Evolutionary conservation across 2,113 vertebrate genomes (phyloP).

Genomic region (Psophia crepitans): DNA sequence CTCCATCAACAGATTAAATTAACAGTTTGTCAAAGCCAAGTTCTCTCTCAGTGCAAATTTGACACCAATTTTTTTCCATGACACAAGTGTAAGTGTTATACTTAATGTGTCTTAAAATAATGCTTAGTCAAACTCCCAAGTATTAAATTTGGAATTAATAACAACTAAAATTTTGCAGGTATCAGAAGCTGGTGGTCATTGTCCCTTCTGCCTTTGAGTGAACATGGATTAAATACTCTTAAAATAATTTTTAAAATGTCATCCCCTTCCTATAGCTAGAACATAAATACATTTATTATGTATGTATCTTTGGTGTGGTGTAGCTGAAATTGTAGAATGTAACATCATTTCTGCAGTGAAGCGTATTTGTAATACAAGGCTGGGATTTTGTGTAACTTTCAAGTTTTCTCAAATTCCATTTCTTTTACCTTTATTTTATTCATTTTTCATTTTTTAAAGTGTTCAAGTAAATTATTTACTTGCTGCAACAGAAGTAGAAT

Average conservation of each 20-base stretch:
- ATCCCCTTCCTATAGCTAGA: background rate
- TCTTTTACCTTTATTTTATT: background rate
- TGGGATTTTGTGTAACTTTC: background rate
- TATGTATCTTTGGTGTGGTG: background rate
- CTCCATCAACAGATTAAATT: background rate
- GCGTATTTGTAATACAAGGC: background rate
- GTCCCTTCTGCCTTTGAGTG: background rate
- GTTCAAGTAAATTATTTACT: background rate
- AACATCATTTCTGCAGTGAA: background rate
- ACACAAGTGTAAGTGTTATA: background rate
- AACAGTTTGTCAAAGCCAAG: background rate
- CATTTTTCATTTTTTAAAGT: background rate
- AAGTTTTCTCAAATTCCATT: background rate
- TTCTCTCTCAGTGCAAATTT: background rate
- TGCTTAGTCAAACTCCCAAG: background rate
- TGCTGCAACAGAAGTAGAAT: background rate
- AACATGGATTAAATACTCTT: background rate
- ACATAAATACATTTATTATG: background rate
- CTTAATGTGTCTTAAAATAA: background rate
- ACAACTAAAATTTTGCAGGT: background rate
- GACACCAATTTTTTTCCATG: background rate
- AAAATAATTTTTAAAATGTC: background rate
- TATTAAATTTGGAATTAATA: background rate
- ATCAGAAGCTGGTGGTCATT: background rate
- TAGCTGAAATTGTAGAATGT: background rate